These are phyloP conservation scores for Drosophila sp. DNA, from an alignment of 1,140 invertebrate species.

Conservation along the genomic window DNA sequence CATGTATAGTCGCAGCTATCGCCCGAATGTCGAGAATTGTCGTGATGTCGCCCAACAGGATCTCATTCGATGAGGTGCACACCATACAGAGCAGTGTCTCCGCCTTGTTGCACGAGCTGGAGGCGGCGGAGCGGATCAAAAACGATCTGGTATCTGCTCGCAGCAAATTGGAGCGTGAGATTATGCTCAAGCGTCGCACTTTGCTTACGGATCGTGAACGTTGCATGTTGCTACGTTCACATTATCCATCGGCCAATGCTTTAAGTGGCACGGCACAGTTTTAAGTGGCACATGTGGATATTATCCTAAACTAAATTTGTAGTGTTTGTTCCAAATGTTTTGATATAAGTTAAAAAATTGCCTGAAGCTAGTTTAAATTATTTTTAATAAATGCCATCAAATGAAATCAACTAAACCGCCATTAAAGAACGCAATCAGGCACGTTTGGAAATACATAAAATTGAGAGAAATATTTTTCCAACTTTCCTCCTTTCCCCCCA, in stretches of 20 bases:
- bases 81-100: conserved; percentile 87
- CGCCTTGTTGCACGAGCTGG: conserved; percentile 85
- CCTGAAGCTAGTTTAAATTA: conserved; percentile 32
- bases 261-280: conserved; percentile 84
- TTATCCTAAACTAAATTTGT: conserved; percentile 11
- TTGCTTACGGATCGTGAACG: conserved; percentile 88
- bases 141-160: conserved; percentile 86
- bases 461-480: conserved; percentile 75
- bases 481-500: conserved; percentile 26
- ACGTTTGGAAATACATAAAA: conserved; percentile 76
- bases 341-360: not conserved
- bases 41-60: conserved; percentile 88
- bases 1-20: conserved; percentile 87
- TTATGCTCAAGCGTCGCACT: conserved; percentile 88
- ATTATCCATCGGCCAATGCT: conserved; percentile 87
- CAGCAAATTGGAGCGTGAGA: conserved; percentile 87
- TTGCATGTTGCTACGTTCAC: conserved; percentile 86
- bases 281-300: not conserved
- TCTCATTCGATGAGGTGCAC: conserved; percentile 90
- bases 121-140: conserved; percentile 86
- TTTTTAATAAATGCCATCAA: conserved; percentile 72
- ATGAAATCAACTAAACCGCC: conserved; percentile 58
- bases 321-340: not conserved
- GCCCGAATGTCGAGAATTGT: conserved; percentile 89
- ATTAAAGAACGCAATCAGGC: conserved; percentile 71